Percentiles rank a stretch among this genome's conserved stretches.
Evolutionary conservation across 2,888 invertebrate genomes (phyloP).

Genomic region (Eumacrocentrus americanus): DNA sequence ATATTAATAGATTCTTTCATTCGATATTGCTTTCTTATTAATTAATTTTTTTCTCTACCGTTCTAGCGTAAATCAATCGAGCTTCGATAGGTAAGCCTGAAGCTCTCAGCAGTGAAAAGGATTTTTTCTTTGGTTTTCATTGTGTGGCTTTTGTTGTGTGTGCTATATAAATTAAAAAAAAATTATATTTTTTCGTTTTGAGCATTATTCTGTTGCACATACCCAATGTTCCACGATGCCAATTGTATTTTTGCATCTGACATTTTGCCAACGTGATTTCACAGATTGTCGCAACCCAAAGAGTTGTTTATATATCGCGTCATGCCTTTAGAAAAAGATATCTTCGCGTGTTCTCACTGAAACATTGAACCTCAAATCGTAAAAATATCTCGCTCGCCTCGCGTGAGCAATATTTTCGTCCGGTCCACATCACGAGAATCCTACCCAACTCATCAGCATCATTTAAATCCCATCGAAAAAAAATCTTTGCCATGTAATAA

Average conservation of each 20-base stretch:
- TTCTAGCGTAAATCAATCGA: slow-evolving; percentile 55
- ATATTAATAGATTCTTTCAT: too few species aligned
- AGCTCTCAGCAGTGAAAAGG: slow-evolving; percentile 35
- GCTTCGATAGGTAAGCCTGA: slow-evolving; percentile 54
- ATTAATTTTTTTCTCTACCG: slow-evolving; percentile 40
- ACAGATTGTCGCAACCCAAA: not conserved
- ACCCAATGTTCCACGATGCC: not conserved
- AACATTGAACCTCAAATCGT: slow-evolving; percentile 49
- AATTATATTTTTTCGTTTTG: slow-evolving; percentile 5
- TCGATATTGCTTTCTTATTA: not conserved
- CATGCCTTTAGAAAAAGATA: too few species aligned
- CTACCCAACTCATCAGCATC: not conserved
- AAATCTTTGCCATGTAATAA: too few species aligned
- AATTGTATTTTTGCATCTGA: slow-evolving; percentile 8
- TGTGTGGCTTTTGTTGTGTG: slow-evolving; percentile 6
- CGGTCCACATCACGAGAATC: not conserved
- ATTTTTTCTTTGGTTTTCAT: slow-evolving; percentile 27
- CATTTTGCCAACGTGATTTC: slow-evolving; percentile 6
- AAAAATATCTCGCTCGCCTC: slow-evolving; percentile 51
- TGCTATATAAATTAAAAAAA: not conserved
- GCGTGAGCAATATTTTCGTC: slow-evolving; percentile 39
- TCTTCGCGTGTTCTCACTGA: slow-evolving; percentile 49
- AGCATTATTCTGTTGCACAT: not conserved
- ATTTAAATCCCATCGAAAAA: too few species aligned
- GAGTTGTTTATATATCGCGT: too few species aligned